Percentiles rank a stretch among this genome's conserved stretches.
phyloP scores from a whole-genome alignment of 2,113 vertebrate species.

The Mobula hypostoma region DNA sequence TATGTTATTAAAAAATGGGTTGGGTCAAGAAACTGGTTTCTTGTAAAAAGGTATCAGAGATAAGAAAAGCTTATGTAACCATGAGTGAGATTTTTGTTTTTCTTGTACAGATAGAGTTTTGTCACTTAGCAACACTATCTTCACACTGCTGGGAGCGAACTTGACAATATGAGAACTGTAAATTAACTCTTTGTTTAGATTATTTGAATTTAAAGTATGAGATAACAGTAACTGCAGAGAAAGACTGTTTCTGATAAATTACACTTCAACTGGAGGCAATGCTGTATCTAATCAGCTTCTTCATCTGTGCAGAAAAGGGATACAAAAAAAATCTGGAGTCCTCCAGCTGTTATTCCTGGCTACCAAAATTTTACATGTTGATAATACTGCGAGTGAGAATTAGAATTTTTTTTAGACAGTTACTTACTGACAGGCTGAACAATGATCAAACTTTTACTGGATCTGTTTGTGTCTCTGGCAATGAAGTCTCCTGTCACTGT shows the following conservation, averaged over 20 bases:
- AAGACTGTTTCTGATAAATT: background rate
- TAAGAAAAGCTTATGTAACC: background rate
- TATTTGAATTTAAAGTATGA: background rate
- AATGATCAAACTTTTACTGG: conserved; percentile 85
- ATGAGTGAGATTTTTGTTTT: background rate
- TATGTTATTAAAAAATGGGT: background rate
- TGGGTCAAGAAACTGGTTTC: background rate
- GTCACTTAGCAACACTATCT: background rate
- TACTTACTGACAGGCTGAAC: conserved; percentile 87
- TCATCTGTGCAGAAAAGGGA: background rate
- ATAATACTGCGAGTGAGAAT: background rate
- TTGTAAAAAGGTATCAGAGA: background rate
- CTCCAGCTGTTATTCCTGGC: background rate
- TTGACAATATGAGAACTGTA: too few species aligned
- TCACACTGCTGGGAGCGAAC: background rate
- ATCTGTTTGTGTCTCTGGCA: conserved; percentile 86
- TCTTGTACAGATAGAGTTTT: background rate
- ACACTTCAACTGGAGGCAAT: background rate
- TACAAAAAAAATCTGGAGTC: background rate
- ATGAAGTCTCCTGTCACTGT: conserved; percentile 86
- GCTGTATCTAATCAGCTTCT: background rate
- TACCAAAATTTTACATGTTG: background rate
- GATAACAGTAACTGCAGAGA: background rate
- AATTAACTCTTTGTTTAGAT: background rate
- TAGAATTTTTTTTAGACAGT: background rate